Base-by-base conservation (phyloP, 2,888 invertebrate species). In the Nezara viridula region DNA sequence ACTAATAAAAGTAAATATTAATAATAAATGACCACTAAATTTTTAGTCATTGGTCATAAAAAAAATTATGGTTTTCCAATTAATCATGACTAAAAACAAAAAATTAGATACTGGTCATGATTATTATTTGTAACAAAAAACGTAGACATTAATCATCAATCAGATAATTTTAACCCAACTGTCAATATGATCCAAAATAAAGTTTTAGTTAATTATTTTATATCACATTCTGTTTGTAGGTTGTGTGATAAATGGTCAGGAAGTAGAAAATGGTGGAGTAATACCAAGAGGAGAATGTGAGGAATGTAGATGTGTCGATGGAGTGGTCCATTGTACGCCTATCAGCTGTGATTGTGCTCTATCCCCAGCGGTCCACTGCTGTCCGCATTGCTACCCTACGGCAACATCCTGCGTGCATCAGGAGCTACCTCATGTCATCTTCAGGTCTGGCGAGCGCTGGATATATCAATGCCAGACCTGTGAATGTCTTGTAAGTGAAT, bases 401-500 rank as follows among this genome's bases (percentile, higher is more conserved):
- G 94, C 91, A 94, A 90, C 95, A 92, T 95, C 95, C 91, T 97
- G 97, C 93, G 95, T 94, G 91, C 97, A 97, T 93, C 97, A 97
- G 93, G 96, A 97, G 93, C 94, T 96, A 92, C 94, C 95, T 91
- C 95, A 96, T 93, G 95, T 96, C 91, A 94, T 95, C 92, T 96
- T 96, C 93, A 95, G 95, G 92, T 96, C 96, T 92, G 97, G 97
- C 89, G 96, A 98, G 93, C 95, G 95, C 92, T 98, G 98, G 98
- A 96, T 96, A 91, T 97, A 97, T 94, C 96, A 97, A 93, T 98
- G 98, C 93, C 97, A 97, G 94, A 96, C 96, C 91, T 98, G 98
- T 94, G 97, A 98, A 94, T 98, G 98, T 93, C 94, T 97, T 93
- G 96, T 96, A 92, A 94, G 95, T 93, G 19, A 87, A 21, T 27